These are phyloP conservation scores for Taxidea taxus DNA, from an alignment of 2,113 vertebrate species.

Conservation along the genomic window DNA sequence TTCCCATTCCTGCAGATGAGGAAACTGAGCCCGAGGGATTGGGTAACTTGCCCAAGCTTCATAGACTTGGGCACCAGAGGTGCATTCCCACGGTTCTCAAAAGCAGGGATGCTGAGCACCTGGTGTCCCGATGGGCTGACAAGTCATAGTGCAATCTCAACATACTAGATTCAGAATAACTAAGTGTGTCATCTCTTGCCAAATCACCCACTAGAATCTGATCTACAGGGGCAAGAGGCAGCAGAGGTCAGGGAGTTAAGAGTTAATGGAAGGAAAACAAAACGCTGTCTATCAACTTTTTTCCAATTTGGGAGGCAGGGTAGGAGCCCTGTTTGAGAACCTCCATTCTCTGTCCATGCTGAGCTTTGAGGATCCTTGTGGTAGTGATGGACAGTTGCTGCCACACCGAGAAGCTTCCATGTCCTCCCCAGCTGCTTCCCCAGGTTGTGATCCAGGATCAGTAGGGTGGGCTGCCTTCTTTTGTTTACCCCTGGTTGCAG, in stretches of 20 bases:
- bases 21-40: neutral
- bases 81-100: neutral
- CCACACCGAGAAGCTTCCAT: neutral
- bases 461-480: neutral
- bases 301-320: neutral
- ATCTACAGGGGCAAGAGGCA: neutral
- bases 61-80: neutral
- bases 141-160: neutral
- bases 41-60: neutral
- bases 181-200: neutral
- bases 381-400: neutral
- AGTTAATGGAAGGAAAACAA: neutral
- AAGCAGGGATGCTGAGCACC: no score
- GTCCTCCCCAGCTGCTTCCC: neutral
- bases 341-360: neutral
- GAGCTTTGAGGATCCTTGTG: neutral
- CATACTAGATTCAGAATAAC: neutral
- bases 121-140: neutral
- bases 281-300: neutral
- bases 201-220: neutral
- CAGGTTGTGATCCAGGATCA: neutral
- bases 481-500: neutral
- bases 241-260: neutral
- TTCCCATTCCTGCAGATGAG: neutral
- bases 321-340: neutral